Evolutionary conservation across 2,888 invertebrate genomes (phyloP), one percentile per base, ranked within the genome.

Genomic region (Chalcosyrphus nemorum): DNA sequence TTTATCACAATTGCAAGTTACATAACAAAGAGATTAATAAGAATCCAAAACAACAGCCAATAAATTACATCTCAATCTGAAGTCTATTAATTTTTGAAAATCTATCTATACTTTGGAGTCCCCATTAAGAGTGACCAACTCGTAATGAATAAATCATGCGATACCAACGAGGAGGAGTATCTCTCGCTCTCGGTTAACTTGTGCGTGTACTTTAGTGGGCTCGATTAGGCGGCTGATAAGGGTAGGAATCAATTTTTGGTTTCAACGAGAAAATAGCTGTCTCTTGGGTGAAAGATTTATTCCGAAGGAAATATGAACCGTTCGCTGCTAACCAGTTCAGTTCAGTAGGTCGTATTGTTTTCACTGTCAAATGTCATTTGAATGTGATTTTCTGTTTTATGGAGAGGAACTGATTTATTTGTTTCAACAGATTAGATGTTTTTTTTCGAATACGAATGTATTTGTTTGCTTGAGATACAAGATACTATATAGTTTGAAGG

Each of bases 61-160:
- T 82, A 82, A 82, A 82, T 82, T 78, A 78, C 72, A 78, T 63
- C 78, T 74, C 78, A 82, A 82, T 78, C 45, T 41, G 68, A 82
- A 78, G 56, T 68, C 68, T 61, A 78, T 82, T 77, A 72, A 74
- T 74, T 65, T n/a, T 65, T 45, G 54, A 45, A 74, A 50, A 24
- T 32, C n/a, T 6, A 56, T 21, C 13, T 21, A 63, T 24, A 61
- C 35, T 38, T 27, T 54, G 71, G 45, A 61, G 13, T 29, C 50
- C n/a, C 50, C 78, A 66, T 52, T 80, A 68, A 80, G 41, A 68
- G 43, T 57, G 45, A 17, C 56, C 63, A 45, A 27, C 71, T 9
- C 32, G 45, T 41, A 27, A 82, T 72, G 78, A 72, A 82, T 82
- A 82, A 82, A 78, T 82, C 77, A 72, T 70, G 50, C n/a, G 41